Base-by-base conservation (phyloP, 1,140 invertebrate genomes). In the Procambarus clarkii region DNA sequence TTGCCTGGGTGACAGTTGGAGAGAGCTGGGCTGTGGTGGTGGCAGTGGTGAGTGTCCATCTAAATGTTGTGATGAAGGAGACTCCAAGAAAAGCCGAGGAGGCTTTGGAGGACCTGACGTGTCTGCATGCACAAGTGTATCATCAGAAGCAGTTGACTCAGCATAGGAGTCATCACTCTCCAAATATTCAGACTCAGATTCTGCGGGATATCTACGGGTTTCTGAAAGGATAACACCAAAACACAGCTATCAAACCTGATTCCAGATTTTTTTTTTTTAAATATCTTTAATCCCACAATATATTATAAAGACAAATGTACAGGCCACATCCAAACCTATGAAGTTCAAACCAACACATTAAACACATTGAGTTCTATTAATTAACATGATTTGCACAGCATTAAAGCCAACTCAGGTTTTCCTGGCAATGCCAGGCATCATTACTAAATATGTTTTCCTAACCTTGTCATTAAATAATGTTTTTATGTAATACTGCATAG, bases 141-240 rank as follows among this genome's bases (percentile, higher is more conserved):
- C 89, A 9, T 91, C 89, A 5, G 89, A 91, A 24, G 74, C 64
- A 24, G 90, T 88, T 34, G 89, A 85, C 8, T 91, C 91, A 24
- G 46, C 71, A 64, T 74, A 69, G 3, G 92, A 93, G 13, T 93
- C 83, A 24, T 93, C 92, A 84, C 92, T 93, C 86, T 93, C 92
- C 21, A 86, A 48, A 58, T 93, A 93, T 13, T 93, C 92, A 5
- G 92, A 90, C 58, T 93, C 92, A 7, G 92, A 92, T 18, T 89
- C 77, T 18, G 46, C 86, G 11, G 82, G 74, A 44, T 71, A 58
- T 18, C 46, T 90, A 78, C 54, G 13, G 50, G 11, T 83, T 81
- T 80, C 88, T 74, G n/a, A n/a, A 34, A 7, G 34, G 34, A 74
- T 21, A 58, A 64, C 21, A 74, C 7, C 21, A 74, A 74, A 74